phyloP scores from a whole-genome alignment of 1,140 invertebrate species.

The Bombus soroeensis region DNA sequence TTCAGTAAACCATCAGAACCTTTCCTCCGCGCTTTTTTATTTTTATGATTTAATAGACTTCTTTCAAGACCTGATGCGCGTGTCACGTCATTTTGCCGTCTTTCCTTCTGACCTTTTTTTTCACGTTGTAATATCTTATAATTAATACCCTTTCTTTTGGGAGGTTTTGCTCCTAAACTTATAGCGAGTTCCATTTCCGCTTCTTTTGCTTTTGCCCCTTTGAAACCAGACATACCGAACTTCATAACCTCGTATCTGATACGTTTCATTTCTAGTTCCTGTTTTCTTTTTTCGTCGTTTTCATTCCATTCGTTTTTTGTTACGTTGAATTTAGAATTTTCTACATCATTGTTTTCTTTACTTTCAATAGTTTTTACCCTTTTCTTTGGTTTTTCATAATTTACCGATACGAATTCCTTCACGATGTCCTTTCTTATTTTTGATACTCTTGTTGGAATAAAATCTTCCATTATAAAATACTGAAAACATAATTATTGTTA shows the following conservation, averaged over 20 bases:
- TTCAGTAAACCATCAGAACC: constrained; percentile 69
- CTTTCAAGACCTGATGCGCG: constrained; percentile 79
- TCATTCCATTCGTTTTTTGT: neutral
- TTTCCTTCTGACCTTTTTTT: constrained; percentile 78
- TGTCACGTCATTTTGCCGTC: constrained; percentile 74
- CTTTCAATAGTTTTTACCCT: constrained; percentile 65
- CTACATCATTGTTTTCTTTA: neutral
- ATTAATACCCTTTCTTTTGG: constrained; percentile 84
- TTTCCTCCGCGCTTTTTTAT: constrained; percentile 57
- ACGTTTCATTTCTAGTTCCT: constrained; percentile 84
- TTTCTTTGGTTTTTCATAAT: constrained; percentile 83
- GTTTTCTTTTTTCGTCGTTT: constrained; percentile 61
- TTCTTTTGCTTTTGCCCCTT: constrained; percentile 83
- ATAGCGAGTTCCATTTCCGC: constrained; percentile 85
- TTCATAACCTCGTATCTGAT: constrained; percentile 86
- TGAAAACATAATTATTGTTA: constrained; percentile 21
- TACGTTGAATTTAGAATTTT: neutral
- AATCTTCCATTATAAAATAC: constrained; percentile 73
- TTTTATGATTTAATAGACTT: constrained; percentile 79
- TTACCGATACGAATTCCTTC: constrained; percentile 80
- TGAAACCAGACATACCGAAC: constrained; percentile 86
- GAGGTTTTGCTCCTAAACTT: constrained; percentile 86
- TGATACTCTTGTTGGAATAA: constrained; percentile 84
- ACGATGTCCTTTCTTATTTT: constrained; percentile 79
- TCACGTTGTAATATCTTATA: constrained; percentile 83